Evolutionary conservation across 2,113 vertebrate species (phyloP).

Genomic region (Cercocebus atys): DNA sequence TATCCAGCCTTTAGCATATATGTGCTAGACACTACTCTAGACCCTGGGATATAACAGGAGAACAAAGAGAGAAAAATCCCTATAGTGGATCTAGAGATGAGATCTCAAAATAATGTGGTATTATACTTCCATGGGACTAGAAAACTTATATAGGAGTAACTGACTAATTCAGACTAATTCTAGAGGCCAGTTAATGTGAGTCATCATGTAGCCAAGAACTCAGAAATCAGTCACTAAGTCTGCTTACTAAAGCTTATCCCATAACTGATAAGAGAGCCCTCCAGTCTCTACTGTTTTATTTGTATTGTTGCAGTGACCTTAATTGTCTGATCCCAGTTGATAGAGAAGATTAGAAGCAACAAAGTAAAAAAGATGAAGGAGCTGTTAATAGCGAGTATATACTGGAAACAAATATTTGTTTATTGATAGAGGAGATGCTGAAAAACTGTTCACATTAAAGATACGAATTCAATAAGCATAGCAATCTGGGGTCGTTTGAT

Average conservation of each 20-base stretch:
- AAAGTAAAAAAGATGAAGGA: background rate
- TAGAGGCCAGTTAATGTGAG: background rate
- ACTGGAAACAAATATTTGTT: background rate
- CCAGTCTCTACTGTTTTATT: background rate
- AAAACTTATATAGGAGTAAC: background rate
- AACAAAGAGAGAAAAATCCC: background rate
- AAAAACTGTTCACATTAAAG: background rate
- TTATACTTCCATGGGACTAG: background rate
- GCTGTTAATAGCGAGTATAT: background rate
- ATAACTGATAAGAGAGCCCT: background rate
- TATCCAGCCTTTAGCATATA: background rate
- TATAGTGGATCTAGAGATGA: background rate
- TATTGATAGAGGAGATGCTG: background rate
- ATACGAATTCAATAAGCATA: background rate
- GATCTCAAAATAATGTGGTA: background rate
- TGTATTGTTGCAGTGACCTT: background rate
- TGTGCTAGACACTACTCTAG: background rate
- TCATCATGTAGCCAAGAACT: background rate
- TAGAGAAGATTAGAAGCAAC: constrained; percentile 42
- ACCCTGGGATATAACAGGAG: background rate
- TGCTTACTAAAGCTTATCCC: background rate
- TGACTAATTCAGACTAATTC: background rate
- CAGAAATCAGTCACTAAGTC: background rate
- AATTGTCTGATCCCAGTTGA: background rate
- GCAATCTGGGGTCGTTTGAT: background rate